Evolutionary conservation across 2,797 vertebrate species (phyloP).

Genomic region (Myotis findleyi): DNA sequence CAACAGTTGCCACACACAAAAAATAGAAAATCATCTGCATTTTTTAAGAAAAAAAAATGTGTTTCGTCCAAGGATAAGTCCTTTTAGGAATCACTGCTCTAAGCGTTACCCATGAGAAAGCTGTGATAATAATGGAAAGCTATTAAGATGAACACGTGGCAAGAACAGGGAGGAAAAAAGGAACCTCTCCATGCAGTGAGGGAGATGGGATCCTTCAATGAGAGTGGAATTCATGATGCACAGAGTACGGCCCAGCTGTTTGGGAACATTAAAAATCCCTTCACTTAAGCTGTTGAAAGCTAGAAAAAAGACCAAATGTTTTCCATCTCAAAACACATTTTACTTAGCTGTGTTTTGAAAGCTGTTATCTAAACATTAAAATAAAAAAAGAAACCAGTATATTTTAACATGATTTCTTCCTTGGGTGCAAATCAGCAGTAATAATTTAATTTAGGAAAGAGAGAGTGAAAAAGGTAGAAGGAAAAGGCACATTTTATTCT

Average conservation of each 20-base stretch:
- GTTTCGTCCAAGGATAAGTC: slow-evolving; percentile 21
- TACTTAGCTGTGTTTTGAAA: slow-evolving; percentile 85
- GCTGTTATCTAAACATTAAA: slow-evolving; percentile 85
- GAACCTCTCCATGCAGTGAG: neutral
- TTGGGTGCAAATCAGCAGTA: slow-evolving; percentile 82
- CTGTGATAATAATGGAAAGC: neutral
- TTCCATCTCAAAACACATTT: slow-evolving; percentile 84
- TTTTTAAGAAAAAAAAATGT: neutral
- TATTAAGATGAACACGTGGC: neutral
- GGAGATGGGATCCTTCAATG: slow-evolving; percentile 53
- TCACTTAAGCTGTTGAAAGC: slow-evolving; percentile 85
- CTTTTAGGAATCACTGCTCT: neutral
- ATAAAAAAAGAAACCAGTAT: slow-evolving; percentile 65
- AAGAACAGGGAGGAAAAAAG: neutral
- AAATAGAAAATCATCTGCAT: neutral
- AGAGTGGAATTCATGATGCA: slow-evolving; percentile 62
- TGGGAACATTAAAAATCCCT: slow-evolving; percentile 79
- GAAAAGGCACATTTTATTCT: slow-evolving; percentile 75
- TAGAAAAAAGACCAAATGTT: slow-evolving; percentile 85
- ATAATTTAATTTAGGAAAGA: slow-evolving; percentile 81
- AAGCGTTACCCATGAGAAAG: neutral
- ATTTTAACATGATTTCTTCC: slow-evolving; percentile 85
- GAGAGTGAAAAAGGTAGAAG: slow-evolving; percentile 74
- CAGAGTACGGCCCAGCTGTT: slow-evolving; percentile 75
- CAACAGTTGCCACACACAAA: neutral